These are phyloP conservation scores for Azemiops feae DNA, from an alignment of 2,113 vertebrate species.

Conservation along the genomic window DNA sequence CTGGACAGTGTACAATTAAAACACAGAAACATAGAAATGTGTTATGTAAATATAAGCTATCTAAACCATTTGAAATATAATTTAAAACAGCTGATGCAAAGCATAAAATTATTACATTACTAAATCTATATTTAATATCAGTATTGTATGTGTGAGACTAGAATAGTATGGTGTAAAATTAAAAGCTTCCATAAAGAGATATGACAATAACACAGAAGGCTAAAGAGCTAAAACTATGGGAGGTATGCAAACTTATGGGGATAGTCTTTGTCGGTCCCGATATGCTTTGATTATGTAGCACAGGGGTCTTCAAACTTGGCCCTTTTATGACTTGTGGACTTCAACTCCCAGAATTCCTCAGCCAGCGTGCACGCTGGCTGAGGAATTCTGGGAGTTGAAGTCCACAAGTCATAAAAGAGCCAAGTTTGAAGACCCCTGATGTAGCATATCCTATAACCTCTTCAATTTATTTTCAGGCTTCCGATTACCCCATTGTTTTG, in stretches of 20 bases:
- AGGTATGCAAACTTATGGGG: background rate
- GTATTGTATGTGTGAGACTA: background rate
- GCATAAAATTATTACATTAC: background rate
- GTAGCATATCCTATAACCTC: background rate
- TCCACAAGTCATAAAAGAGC: too few species aligned
- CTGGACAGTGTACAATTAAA: background rate
- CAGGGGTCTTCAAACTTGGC: too few species aligned
- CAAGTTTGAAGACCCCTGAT: too few species aligned
- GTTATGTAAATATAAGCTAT: background rate
- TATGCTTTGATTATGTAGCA: background rate
- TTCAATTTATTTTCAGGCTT: conserved; percentile 70
- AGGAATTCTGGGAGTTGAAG: too few species aligned
- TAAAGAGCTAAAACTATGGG: background rate
- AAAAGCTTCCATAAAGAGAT: background rate
- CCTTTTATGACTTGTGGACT: too few species aligned
- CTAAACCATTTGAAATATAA: background rate
- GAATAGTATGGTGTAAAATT: background rate
- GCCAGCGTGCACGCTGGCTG: too few species aligned
- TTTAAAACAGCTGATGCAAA: background rate
- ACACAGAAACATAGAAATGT: background rate
- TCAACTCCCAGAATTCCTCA: too few species aligned
- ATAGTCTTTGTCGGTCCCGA: background rate
- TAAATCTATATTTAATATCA: background rate
- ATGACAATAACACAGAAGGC: background rate
- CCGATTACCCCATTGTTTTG: conserved; percentile 83